Evolutionary conservation across 1,140 invertebrate species (phyloP), one percentile per base, ranked within the genome.

Genomic region (Bombus consobrinus): DNA sequence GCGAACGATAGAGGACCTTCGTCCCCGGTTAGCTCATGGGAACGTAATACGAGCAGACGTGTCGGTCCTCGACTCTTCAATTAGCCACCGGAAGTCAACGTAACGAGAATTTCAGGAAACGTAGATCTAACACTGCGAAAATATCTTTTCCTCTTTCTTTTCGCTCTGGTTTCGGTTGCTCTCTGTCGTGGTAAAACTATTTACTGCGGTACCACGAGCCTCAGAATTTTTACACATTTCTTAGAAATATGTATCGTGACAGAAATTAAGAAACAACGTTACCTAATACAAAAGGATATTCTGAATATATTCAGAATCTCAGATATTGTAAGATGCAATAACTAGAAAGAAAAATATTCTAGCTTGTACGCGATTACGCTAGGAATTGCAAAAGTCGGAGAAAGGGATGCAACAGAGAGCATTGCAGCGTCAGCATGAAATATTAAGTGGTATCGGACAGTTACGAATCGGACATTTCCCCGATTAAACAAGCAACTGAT

Each of bases 11-110:
- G 72, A 82, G 74, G 75, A 85, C 85, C 88, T 85, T 83, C 77
- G 86, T 84, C 87, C 87, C 81, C 82, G 78, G 87, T 89, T 86
- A 90, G 87, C 69, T 93, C 89, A 90, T 82, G 87, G 86, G 85
- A 76, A 80, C 66, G 88, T 93, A 88, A 93, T 92, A 85, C 81
- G 87, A 91, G 79, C 87, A 81, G 92, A 93, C 92, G 43, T 41
- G 75, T 13, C 34, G 80, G 32, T 64, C 78, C 78, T 82, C 87
- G 87, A 88, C 82, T 81, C 72, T 71, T 81, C 66, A 75, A 53
- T 57, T 73, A 81, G 59, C 53, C 59, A n/a, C 64, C 78, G 87
- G 78, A 89, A 88, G 68, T 88, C 87, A 86, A 84, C 43, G 41
- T 76, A 74, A 75, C 53, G n/a, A 75, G 57, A n/a, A 71, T 74